Conservation (phyloP, 2,797 vertebrate species). For the Ctenopoma multispine region DNA sequence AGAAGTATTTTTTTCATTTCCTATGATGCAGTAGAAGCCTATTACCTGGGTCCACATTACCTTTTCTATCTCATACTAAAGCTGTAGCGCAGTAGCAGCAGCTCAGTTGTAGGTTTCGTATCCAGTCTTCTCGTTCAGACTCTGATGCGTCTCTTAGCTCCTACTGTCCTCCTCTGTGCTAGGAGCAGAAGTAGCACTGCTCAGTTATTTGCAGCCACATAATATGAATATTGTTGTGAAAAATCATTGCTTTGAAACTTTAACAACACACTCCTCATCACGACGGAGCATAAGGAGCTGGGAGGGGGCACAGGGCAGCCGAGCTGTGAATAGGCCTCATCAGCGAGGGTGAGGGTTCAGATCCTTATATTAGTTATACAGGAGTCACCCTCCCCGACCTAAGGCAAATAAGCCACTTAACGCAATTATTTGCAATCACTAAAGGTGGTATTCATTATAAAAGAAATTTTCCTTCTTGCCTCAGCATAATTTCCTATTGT, state of each 20-base stretch:
- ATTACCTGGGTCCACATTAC: not conserved
- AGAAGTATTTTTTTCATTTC: not conserved
- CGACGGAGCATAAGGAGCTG: slow-evolving; percentile 82
- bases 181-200: slow-evolving; percentile 31
- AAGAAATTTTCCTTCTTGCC: slow-evolving; percentile 79
- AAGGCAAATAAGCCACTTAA: slow-evolving; percentile 91
- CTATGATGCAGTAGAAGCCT: not conserved
- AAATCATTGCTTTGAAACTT: slow-evolving; percentile 85
- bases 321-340: slow-evolving; percentile 98
- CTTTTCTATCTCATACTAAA: not conserved
- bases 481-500: slow-evolving; percentile 91
- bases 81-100: not conserved
- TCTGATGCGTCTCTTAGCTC: slow-evolving; percentile 25
- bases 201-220: slow-evolving; percentile 44
- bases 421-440: slow-evolving; percentile 99
- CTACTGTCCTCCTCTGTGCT: slow-evolving; percentile 15
- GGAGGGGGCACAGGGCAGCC: slow-evolving; percentile 89
- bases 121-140: not conserved
- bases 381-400: slow-evolving; percentile 93
- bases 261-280: slow-evolving; percentile 90
- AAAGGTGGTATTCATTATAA: slow-evolving; percentile 95
- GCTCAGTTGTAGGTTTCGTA: slow-evolving; percentile 13
- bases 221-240: slow-evolving; percentile 67
- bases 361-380: slow-evolving; percentile 90
- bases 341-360: slow-evolving; percentile 95